Conservation (phyloP, 2,888 invertebrate genomes). For the Pyrrhia umbra region DNA sequence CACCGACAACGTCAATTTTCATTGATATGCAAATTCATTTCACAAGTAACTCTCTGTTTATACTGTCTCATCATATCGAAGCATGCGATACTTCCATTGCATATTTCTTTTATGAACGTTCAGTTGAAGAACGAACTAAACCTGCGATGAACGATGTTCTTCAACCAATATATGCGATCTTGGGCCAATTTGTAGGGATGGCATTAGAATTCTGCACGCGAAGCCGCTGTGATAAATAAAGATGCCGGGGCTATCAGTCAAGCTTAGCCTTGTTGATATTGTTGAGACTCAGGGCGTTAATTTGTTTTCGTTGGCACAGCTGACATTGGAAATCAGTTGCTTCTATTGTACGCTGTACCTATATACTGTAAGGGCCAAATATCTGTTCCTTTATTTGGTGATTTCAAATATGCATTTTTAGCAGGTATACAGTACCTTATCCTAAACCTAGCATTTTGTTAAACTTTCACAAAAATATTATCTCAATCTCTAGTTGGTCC, state of each 20-base stretch:
- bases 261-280: conserved; percentile 59
- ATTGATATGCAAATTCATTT: conserved; percentile 57
- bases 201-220: conserved; percentile 64
- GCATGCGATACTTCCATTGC: conserved; percentile 9
- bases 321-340: background rate
- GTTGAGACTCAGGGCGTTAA: conserved; percentile 39
- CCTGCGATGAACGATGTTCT: conserved; percentile 7
- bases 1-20: conserved; percentile 43
- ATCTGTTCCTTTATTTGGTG: too few relatives aligned
- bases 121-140: background rate
- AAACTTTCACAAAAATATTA: too few relatives aligned
- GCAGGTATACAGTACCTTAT: too few relatives aligned
- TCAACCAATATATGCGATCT: background rate
- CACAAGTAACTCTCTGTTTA: conserved; percentile 31
- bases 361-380: too few relatives aligned
- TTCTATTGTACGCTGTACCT: too few relatives aligned
- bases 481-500: too few relatives aligned
- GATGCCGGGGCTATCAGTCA: conserved; percentile 63
- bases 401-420: too few relatives aligned
- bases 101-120: background rate
- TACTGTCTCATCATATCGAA: conserved; percentile 2
- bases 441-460: too few relatives aligned
- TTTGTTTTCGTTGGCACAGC: conserved; percentile 49
- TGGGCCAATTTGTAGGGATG: conserved; percentile 25
- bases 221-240: conserved; percentile 64